phyloP scores from a whole-genome alignment of 2,113 vertebrate genomes.

The Solenodon paradoxus region DNA sequence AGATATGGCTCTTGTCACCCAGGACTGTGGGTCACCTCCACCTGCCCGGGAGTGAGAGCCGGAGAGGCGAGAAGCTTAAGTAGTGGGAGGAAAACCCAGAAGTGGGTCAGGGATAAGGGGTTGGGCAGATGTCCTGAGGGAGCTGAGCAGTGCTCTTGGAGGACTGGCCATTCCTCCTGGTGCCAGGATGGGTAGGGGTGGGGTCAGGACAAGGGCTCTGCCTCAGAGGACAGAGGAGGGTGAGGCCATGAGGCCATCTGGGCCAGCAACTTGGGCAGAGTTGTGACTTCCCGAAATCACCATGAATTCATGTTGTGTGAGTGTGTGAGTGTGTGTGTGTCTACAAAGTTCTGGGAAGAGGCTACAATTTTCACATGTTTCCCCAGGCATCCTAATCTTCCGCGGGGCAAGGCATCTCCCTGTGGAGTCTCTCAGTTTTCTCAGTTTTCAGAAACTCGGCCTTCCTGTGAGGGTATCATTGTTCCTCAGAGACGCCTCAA shows the following conservation, averaged over 20 bases:
- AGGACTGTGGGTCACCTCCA: neutral
- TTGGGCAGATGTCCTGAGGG: neutral
- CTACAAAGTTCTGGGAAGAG: neutral
- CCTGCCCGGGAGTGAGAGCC: neutral
- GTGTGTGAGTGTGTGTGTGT: neutral
- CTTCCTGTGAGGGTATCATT: neutral
- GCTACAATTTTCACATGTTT: too few relatives aligned
- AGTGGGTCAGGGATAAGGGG: neutral
- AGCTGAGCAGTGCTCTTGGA: neutral
- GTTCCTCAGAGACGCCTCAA: neutral
- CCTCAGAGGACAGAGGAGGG: neutral
- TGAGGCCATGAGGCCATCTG: neutral
- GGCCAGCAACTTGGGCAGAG: neutral
- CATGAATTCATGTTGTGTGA: neutral
- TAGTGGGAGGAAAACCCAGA: neutral
- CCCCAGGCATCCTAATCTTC: too few relatives aligned
- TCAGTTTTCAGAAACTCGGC: too few relatives aligned
- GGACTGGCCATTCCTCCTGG: neutral
- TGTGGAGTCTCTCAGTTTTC: neutral
- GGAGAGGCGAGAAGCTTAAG: neutral
- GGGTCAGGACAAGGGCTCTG: neutral
- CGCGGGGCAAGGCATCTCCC: neutral
- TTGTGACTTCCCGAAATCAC: neutral
- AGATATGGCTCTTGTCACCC: neutral
- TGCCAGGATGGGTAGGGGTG: neutral